Evolutionary conservation across 2,113 vertebrate species (phyloP).

Genomic region (Lepisosteus osseus): DNA sequence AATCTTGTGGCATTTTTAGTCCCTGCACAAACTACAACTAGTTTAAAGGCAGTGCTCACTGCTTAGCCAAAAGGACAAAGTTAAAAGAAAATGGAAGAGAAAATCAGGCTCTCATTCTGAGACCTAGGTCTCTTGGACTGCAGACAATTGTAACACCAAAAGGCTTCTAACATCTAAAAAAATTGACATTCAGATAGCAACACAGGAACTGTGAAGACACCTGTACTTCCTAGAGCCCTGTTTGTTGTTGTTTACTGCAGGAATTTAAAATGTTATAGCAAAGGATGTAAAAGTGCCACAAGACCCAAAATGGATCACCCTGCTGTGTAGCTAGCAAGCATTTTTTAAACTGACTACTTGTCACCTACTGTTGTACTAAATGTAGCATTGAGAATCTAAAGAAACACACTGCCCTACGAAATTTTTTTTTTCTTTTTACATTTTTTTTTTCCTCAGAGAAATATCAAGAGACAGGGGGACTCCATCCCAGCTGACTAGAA

Average conservation of each 20-base stretch:
- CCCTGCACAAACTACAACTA: constrained; percentile 74
- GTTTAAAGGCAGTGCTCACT: constrained; percentile 59
- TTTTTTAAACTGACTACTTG: constrained; percentile 79
- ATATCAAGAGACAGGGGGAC: constrained; percentile 71
- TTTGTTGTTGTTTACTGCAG: constrained; percentile 61
- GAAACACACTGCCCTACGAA: constrained; percentile 88
- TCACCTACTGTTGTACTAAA: constrained; percentile 87
- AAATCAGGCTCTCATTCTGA: constrained; percentile 65
- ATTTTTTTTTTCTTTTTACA: constrained; percentile 79
- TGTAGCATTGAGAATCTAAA: constrained; percentile 80
- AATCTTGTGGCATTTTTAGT: constrained; percentile 98
- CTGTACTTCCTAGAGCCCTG: constrained; percentile 60
- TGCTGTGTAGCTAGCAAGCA: constrained; percentile 90
- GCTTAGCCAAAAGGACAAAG: constrained; percentile 36
- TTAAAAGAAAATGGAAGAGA: constrained; percentile 18
- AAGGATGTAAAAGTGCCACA: constrained; percentile 84
- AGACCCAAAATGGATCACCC: constrained; percentile 93
- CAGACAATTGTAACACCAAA: constrained; percentile 53
- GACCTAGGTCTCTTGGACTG: constrained; percentile 63
- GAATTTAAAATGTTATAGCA: constrained; percentile 45
- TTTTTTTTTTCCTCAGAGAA: constrained; percentile 79
- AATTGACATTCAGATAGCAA: constrained; percentile 74
- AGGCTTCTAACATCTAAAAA: constrained; percentile 57
- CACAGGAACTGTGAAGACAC: constrained; percentile 66
- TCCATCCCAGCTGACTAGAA: constrained; percentile 79